Evolutionary conservation across 2,113 vertebrate species (phyloP).

Genomic region (Macaca mulatta): DNA sequence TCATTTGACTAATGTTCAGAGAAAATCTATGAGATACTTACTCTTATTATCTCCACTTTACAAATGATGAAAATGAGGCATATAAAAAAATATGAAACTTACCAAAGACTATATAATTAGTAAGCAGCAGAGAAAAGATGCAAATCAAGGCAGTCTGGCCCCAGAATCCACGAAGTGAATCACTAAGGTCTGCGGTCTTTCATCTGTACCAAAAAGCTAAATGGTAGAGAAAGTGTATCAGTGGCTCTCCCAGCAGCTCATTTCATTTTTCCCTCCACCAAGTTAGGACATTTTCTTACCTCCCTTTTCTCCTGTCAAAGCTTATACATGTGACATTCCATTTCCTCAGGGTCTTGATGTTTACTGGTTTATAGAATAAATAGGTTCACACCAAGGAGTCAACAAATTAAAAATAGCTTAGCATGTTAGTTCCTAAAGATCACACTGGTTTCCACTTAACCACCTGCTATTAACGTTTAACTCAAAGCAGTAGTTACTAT

Average conservation of each 20-base stretch:
- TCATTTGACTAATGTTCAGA: constrained; percentile 21
- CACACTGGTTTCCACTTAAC: constrained; percentile 13
- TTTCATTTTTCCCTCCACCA: background rate
- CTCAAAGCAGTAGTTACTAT: background rate
- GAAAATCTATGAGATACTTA: background rate
- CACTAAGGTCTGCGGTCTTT: background rate
- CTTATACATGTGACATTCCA: background rate
- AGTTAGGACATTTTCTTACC: background rate
- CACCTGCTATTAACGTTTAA: background rate
- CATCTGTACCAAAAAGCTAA: background rate
- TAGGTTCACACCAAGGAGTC: background rate
- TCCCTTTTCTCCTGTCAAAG: background rate
- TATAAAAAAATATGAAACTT: constrained; percentile 10
- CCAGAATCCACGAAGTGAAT: background rate
- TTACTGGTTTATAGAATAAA: background rate
- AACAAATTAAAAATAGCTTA: constrained; percentile 17
- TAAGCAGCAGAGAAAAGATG: background rate
- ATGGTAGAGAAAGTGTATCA: background rate
- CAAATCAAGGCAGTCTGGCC: background rate
- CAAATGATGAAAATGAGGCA: constrained; percentile 26
- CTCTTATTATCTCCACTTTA: background rate
- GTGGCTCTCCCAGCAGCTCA: background rate
- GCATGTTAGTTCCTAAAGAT: background rate
- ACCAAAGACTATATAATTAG: background rate
- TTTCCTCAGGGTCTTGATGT: background rate